Base-by-base conservation (phyloP, 2,113 vertebrate genomes). In the Muntiacus reevesi region DNA sequence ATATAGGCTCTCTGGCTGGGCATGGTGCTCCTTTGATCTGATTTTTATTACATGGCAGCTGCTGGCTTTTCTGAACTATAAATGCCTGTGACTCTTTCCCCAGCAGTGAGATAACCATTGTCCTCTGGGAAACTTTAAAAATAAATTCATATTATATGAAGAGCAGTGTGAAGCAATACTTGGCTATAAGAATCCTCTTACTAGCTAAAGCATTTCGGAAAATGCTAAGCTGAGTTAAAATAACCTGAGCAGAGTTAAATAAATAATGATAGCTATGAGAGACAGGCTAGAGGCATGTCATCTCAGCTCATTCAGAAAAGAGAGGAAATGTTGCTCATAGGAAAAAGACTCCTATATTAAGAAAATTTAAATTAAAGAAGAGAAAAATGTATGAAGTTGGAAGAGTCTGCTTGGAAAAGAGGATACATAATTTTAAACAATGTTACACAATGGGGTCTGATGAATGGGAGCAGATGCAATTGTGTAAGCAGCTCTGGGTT, bases 181-280 rank as follows among this genome's bases (percentile, higher is more conserved):
- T 90, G 79, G 55, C 52, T 95, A 21, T 96, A 90, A 89, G 78
- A 74, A 92, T 71, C 43, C 36, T 92, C 54, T 91, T 93, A 82
- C 27, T 47, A 91, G 33, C 78, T 71, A 90, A 96, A 25, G 25
- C 67, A 40, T 74, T 88, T 83, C 7, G 0, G 36, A 91, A 95
- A 79, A 83, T 83, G 55, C 27, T 71, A 21, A 28, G 54, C 27
- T 28, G 83, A 90, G n/a, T 97, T 86, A 74, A 96, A 97, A 93
- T 74, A 93, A 88, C 62, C 91, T 55, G 43, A 96, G 86, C 74
- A 96, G 83, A 87, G 52, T 79, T 94, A 95, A 92, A 82, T 67
- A 97, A 97, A 76, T 78, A 94, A 88, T 83, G 36, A 84, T 2
- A 90, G 43, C n/a, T 47, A 91, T 93, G 40, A 83, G n/a, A 93